Percentiles rank a stretch among this genome's conserved stretches.
phyloP scores from a whole-genome alignment of 2,797 vertebrate genomes.

The Monodelphis domestica region DNA sequence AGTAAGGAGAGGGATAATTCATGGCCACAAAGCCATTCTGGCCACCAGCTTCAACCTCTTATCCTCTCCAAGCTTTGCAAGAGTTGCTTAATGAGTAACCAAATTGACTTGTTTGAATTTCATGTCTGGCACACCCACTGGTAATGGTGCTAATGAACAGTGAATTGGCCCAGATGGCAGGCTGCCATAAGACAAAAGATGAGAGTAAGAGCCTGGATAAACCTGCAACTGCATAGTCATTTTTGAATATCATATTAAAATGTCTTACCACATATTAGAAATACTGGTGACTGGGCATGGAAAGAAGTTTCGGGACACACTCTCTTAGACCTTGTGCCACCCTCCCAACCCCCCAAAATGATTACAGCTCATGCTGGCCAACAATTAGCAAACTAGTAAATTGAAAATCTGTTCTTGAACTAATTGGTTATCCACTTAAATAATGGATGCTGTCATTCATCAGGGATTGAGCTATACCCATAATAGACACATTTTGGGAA shows the following conservation, averaged over 20 bases:
- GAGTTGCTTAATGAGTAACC: constrained; percentile 17
- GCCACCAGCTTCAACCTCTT: constrained; percentile 19
- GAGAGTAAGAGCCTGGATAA: background rate
- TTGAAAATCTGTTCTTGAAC: background rate
- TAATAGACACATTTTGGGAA: background rate
- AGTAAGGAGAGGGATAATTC: background rate
- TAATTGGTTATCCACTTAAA: background rate
- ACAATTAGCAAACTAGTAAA: constrained; percentile 20
- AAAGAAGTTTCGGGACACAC: constrained; percentile 7
- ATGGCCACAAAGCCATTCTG: constrained; percentile 2
- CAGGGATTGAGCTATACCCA: background rate
- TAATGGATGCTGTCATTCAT: background rate
- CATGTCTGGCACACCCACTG: background rate
- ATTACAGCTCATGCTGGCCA: background rate
- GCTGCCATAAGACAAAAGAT: background rate
- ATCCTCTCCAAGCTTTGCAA: background rate
- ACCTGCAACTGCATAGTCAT: background rate
- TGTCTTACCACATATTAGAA: background rate
- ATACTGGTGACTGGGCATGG: background rate
- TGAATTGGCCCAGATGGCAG: constrained; percentile 9
- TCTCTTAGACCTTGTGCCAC: background rate
- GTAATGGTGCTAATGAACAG: background rate
- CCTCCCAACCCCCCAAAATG: background rate
- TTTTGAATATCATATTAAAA: background rate
- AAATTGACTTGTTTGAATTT: background rate